Base-by-base conservation (phyloP, 2,888 invertebrate species). In the Mimumesa dahlbomi region DNA sequence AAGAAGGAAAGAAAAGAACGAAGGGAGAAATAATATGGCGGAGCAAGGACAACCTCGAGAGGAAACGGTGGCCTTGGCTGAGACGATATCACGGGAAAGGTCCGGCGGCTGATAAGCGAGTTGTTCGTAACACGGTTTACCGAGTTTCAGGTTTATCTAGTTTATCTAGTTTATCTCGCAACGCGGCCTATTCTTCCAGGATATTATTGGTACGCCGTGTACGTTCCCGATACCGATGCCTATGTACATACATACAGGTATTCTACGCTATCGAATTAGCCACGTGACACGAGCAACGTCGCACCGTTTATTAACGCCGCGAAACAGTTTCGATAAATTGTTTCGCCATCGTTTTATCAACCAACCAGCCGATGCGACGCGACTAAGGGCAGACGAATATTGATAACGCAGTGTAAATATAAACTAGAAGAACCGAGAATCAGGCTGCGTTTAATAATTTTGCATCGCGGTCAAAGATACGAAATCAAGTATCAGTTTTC, bases 51-150 rank as follows among this genome's bases (percentile, higher is more conserved):
- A n/a, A 14, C 18, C 16, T 0, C 18, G 40, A 40, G 40, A 16
- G 16, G 9, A 40, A 16, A 40, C 40, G 14, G 40, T 9, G 16
- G 18, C 14, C 40, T 18, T 40, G 25, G 25, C 25, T 25, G 46
- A 72, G 69, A 75, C 64, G 46, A 54, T 75, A 77, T 77, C 76
- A 64, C 66, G 68, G 40, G 61, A 43, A 59, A 63, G 68, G 65
- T 68, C 66, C 67, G 52, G 31, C 36, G 58, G 53, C 65, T 63
- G 77, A 77, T 74, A 76, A 77, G 69, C 72, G 64, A 57, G 74
- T 70, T 58, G 66, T 66, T 70, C 48, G 72, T 70, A 70, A 71
- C 48, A 40, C 58, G 49, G 34, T 52, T 18, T 58, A 63, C 65
- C 49, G 57, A 53, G 62, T 50, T 48, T 48, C 48, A 38, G 56